These are phyloP conservation scores for Ginglymostoma cirratum DNA, from an alignment of 2,113 vertebrate species.

Conservation along the genomic window DNA sequence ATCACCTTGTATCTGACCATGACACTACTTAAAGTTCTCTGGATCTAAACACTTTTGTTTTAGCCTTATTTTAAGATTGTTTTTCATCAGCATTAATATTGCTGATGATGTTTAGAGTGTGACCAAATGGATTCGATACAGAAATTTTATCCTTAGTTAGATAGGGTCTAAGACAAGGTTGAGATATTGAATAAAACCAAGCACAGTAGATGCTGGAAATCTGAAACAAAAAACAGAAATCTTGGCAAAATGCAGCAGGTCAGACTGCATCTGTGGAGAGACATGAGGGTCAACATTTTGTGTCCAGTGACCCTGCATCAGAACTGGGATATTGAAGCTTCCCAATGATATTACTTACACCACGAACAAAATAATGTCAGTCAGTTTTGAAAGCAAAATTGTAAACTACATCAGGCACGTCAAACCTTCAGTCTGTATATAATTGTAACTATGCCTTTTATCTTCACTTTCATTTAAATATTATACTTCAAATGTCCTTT, in stretches of 20 bases:
- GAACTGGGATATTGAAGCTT: no score
- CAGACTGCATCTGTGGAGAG: no score
- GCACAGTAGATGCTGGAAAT: no score
- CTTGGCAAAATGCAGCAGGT: no score
- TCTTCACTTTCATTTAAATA: background rate
- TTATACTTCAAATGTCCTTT: background rate
- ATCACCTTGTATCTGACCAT: no score
- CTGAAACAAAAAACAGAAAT: no score
- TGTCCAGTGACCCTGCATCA: no score
- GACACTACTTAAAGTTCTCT: background rate
- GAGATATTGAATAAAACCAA: no score
- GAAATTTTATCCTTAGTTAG: background rate
- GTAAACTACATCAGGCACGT: background rate
- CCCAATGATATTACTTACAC: background rate
- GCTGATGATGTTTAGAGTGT: background rate
- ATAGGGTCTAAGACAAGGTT: background rate
- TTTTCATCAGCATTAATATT: background rate
- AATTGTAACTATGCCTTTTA: background rate
- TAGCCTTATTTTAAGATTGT: background rate
- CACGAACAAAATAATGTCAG: background rate
- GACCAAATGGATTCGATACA: background rate
- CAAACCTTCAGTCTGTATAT: no score
- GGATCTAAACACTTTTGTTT: background rate
- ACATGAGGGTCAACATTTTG: background rate
- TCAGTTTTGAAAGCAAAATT: background rate